Conservation (phyloP, 2,888 invertebrate species). For the Chromoteleia sp. region DNA sequence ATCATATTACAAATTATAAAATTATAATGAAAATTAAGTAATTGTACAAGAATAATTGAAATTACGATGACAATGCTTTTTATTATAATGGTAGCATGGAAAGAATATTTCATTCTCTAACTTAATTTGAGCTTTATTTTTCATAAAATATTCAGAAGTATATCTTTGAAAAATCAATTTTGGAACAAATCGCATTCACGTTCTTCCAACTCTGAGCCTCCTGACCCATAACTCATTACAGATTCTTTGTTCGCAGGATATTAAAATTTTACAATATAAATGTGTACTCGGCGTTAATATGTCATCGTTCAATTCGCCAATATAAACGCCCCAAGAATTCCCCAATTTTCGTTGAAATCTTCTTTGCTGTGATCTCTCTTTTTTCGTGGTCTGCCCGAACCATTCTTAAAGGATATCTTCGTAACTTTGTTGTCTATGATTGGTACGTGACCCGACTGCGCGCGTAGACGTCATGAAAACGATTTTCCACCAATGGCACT, state of each 20-base stretch:
- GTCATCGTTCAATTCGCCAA: conserved; percentile 22
- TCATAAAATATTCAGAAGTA: too few relatives aligned
- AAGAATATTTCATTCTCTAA: too few relatives aligned
- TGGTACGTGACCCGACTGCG: conserved; percentile 53
- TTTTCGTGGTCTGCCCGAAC: neutral
- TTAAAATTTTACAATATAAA: neutral
- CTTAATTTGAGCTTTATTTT: too few relatives aligned
- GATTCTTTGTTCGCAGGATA: neutral
- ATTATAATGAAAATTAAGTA: too few relatives aligned
- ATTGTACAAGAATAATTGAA: too few relatives aligned
- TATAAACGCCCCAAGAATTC: conserved; percentile 25
- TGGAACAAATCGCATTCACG: too few relatives aligned
- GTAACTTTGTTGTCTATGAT: conserved; percentile 62
- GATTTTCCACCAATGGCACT: conserved; percentile 51
- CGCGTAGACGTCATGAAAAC: conserved; percentile 26
- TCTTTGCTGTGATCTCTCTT: neutral
- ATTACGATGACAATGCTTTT: too few relatives aligned
- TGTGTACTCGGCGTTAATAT: neutral
- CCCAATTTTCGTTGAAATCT: conserved; percentile 18
- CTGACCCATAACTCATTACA: conserved; percentile 3
- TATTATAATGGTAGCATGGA: too few relatives aligned
- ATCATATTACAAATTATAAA: too few relatives aligned
- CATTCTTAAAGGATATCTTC: conserved; percentile 36
- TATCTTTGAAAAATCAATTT: too few relatives aligned
- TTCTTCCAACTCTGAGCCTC: too few relatives aligned